Base-by-base conservation (phyloP, 2,113 vertebrate species). In the Rhinolophus sinicus region DNA sequence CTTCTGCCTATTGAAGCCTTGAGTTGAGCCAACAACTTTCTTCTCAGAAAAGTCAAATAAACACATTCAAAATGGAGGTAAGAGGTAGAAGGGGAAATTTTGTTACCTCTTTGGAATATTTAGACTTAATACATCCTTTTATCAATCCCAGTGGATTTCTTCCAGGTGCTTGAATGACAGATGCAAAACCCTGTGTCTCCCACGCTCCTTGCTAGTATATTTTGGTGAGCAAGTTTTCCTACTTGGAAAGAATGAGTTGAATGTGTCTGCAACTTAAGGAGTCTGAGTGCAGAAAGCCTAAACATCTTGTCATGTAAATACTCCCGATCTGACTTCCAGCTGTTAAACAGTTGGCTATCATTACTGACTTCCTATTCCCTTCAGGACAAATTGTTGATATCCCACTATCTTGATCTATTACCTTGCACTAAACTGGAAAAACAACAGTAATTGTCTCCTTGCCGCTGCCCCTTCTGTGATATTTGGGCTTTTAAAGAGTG, bases 401-500 rank as follows among this genome's bases (percentile, higher is more conserved):
- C 15, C 18, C 22, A 80, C 11, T 85, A 16, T 94, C 62, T 88
- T 77, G 54, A 93, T 91, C 22, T 85, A 56, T 94, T 70, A 26
- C 54, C 33, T 94, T 96, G 84, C 8, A 33, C 30, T 91, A 44
- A 40, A 85, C 40, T 75, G 22, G 40, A 64, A 73, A 88, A 95
- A 86, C 16, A 81, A 38, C 5, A 70, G 33, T 78, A 64, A 58
- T 84, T 67, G 19, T 80, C n/a, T 70, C 11, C 30, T 64, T n/a
- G n/a, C 3, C n/a, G 0, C 7, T 69, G 9, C 12, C 58, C 44
- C 21, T 5, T 35, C 70, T 91, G 62, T 85, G 30, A 70, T 15
- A 33, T 73, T 75, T 75, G 40, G 70, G 35, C 52, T 95, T 93
- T 97, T 80, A 26, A 86, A 90, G 91, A 86, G 30, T 90, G 77